Evolutionary conservation across 2,888 invertebrate species (phyloP), one percentile per base, ranked within the genome.

Genomic region (Diploptera punctata): DNA sequence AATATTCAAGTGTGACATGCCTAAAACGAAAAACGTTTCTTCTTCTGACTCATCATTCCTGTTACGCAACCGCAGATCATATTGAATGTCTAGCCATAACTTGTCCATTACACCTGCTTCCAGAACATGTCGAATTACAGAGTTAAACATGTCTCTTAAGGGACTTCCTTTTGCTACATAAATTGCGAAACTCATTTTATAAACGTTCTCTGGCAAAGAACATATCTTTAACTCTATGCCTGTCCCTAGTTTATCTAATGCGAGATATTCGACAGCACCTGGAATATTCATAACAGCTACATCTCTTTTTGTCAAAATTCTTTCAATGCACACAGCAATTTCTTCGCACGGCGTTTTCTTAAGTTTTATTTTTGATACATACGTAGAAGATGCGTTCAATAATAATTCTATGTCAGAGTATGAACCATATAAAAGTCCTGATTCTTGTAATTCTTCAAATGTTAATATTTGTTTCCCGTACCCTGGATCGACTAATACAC

Each of bases 71-170:
- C 26, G 29, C 1, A 57, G 5, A 5, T 4, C 5, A 5, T 26
- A 9, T 9, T 57, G 26, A 5, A 57, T 29, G 29, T 57, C 31
- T 0, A n/a, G 1, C 57, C 57, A 57, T 13, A 57, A 16, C 18
- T 29, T 57, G n/a, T 57, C 24, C 57, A 57, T 57, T 18, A 57
- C 26, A 1, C 57, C 57, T 7, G 57, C 57, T n/a, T 57, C 57
- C n/a, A 57, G 18, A n/a, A 57, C 29, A n/a, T n/a, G 29, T 3
- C 57, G 3, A 10, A 57, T 57, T 13, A 29, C 31, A 21, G 2
- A n/a, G 29, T 57, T 29, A 16, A 57, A 57, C 16, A 24, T 57
- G 57, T 31, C n/a, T 24, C 13, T 13, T 24, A 57, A 24, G 29
- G 57, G n/a, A 31, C 18, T 57, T 9, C 57, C 57, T 24, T 57